Conservation (phyloP, 2,797 vertebrate genomes). For the Xenopus petersii region DNA sequence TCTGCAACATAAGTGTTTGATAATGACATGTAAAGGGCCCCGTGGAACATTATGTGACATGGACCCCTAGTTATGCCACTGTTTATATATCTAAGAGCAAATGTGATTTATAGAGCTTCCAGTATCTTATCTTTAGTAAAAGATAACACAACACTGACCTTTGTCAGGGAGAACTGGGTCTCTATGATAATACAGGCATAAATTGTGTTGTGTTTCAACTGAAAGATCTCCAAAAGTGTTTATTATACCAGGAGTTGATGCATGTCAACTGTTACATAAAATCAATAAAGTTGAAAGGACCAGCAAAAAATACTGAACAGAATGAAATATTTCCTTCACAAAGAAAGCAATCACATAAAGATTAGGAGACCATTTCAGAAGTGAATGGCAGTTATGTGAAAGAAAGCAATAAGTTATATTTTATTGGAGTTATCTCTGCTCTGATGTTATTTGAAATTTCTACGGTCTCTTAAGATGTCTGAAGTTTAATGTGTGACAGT, state of each 20-base stretch:
- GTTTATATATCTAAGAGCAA: too few species aligned
- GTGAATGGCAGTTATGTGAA: constrained; percentile 55
- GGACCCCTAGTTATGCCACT: too few species aligned
- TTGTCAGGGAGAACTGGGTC: constrained; percentile 61
- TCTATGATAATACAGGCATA: constrained; percentile 65
- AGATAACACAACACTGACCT: constrained; percentile 39
- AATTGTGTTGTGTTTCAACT: constrained; percentile 77
- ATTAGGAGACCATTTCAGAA: constrained; percentile 73
- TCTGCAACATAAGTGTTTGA: too few species aligned
- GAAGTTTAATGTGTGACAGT: too few species aligned
- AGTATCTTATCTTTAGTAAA: not conserved
- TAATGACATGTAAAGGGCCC: too few species aligned
- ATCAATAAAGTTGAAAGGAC: constrained; percentile 76
- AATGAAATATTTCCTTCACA: constrained; percentile 73
- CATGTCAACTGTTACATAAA: constrained; percentile 77
- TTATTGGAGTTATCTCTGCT: constrained; percentile 55
- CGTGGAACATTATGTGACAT: too few species aligned
- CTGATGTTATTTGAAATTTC: too few species aligned
- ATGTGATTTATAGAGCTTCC: too few species aligned
- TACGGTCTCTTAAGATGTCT: too few species aligned
- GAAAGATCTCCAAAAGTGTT: constrained; percentile 74
- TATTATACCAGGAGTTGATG: constrained; percentile 77
- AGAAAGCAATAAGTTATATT: constrained; percentile 59
- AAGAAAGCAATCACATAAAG: constrained; percentile 74
- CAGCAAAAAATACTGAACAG: constrained; percentile 69